Evolutionary conservation across 2,113 vertebrate species (phyloP).

Genomic region (Poicephalus meyeri): DNA sequence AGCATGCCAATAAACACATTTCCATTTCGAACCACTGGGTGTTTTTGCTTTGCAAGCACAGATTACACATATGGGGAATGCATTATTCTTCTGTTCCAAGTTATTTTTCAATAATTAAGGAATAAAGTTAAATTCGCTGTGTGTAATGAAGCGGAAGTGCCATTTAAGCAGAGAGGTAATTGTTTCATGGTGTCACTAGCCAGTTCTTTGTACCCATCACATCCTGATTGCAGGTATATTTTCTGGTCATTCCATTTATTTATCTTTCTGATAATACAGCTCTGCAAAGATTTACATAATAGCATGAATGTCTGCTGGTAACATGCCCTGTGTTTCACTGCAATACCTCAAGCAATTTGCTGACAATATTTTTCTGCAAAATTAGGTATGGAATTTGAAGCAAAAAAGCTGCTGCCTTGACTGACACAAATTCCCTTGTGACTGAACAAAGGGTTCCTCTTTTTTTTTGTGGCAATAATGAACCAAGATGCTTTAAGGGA

Average conservation of each 20-base stretch:
- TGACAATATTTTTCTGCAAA: constrained; percentile 57
- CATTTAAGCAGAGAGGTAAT: not conserved
- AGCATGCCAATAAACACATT: not conserved
- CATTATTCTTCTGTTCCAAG: not conserved
- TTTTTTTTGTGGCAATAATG: constrained; percentile 7
- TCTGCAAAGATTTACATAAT: constrained; percentile 67
- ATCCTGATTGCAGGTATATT: not conserved
- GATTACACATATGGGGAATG: not conserved
- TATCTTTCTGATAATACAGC: not conserved
- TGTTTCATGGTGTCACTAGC: not conserved
- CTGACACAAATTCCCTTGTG: constrained; percentile 42
- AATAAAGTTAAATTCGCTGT: not conserved
- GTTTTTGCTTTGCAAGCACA: constrained; percentile 1
- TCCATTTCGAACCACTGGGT: not conserved
- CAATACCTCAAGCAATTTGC: constrained; percentile 62
- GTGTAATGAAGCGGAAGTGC: constrained; percentile 6
- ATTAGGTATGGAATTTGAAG: constrained; percentile 49
- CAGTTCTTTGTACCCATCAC: not conserved
- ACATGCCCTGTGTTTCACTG: constrained; percentile 38
- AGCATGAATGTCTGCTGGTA: constrained; percentile 40
- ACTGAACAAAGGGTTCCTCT: constrained; percentile 38
- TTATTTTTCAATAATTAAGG: constrained; percentile 26
- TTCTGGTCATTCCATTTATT: not conserved
- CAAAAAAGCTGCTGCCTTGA: constrained; percentile 53
- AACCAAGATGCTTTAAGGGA: constrained; percentile 31